Conservation (phyloP, 2,888 invertebrate species). For the Spilarctia lutea region DNA sequence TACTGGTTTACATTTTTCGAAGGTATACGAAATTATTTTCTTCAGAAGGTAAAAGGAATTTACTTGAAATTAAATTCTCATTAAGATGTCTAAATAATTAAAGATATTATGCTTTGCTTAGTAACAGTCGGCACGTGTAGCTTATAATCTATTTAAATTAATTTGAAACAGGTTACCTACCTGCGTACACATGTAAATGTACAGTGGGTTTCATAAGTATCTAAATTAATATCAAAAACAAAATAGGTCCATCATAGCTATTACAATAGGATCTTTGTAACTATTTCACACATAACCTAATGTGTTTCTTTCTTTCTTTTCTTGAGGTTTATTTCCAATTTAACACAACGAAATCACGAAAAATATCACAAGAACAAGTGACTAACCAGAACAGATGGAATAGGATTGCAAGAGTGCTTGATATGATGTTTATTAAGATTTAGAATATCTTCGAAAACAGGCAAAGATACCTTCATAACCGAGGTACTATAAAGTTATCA, state of each 20-base stretch:
- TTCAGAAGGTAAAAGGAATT: neutral
- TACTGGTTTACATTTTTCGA: neutral
- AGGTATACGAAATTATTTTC: neutral
- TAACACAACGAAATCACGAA: no score
- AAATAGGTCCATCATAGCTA: neutral
- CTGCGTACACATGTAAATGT: neutral
- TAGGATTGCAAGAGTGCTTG: no score
- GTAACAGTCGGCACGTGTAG: neutral
- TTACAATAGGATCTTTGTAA: no score
- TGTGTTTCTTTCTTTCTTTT: no score
- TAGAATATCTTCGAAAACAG: no score
- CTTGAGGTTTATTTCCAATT: no score
- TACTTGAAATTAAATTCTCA: neutral
- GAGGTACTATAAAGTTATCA: no score
- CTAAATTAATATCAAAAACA: neutral
- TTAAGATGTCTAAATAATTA: neutral
- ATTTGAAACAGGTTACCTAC: neutral
- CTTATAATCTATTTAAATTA: neutral
- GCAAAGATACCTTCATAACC: no score
- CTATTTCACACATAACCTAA: no score
- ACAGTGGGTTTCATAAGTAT: neutral
- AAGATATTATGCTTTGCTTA: neutral
- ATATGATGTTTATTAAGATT: no score
- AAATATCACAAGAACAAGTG: no score
- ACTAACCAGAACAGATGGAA: no score